phyloP scores from a whole-genome alignment of 2,888 invertebrate genomes.

The Synergus itoensis region DNA sequence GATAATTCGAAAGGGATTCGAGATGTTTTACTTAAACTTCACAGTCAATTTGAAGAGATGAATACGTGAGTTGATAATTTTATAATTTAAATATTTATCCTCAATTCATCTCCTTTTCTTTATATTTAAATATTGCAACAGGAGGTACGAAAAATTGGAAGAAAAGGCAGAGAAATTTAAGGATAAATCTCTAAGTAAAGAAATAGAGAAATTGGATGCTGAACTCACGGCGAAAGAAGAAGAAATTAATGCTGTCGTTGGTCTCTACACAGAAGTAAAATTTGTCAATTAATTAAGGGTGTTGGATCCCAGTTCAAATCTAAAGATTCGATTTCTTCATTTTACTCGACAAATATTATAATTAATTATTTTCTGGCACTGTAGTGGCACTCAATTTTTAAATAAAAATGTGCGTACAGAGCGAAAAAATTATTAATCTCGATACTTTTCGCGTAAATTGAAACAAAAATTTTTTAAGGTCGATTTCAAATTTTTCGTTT shows the following conservation, averaged over 20 bases:
- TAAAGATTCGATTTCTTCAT: too few species aligned
- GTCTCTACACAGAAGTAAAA: conserved; percentile 71
- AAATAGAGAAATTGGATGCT: conserved; percentile 66
- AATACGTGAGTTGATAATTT: conserved; percentile 58
- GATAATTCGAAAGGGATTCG: conserved; percentile 61
- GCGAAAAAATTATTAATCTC: too few species aligned
- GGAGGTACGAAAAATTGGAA: conserved; percentile 69
- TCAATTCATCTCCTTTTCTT: not conserved
- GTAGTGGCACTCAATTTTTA: too few species aligned
- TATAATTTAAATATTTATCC: not conserved
- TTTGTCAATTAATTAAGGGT: not conserved
- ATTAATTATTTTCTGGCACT: too few species aligned
- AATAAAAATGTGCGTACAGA: too few species aligned
- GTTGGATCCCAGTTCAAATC: too few species aligned
- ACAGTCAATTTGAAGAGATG: conserved; percentile 70
- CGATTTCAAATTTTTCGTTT: too few species aligned
- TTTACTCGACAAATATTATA: too few species aligned
- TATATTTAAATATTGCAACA: conserved; percentile 46
- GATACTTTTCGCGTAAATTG: too few species aligned
- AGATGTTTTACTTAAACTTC: conserved; percentile 65
- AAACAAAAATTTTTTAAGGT: too few species aligned
- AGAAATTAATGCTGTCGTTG: conserved; percentile 71
- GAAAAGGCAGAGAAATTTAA: conserved; percentile 61
- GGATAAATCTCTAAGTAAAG: conserved; percentile 61
- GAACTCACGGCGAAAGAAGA: conserved; percentile 69